Percentiles rank a stretch among this genome's conserved stretches.
These are phyloP conservation scores for Harpagoxenus sublaevis DNA, from an alignment of 2,888 invertebrate genomes.

Conservation along the genomic window DNA sequence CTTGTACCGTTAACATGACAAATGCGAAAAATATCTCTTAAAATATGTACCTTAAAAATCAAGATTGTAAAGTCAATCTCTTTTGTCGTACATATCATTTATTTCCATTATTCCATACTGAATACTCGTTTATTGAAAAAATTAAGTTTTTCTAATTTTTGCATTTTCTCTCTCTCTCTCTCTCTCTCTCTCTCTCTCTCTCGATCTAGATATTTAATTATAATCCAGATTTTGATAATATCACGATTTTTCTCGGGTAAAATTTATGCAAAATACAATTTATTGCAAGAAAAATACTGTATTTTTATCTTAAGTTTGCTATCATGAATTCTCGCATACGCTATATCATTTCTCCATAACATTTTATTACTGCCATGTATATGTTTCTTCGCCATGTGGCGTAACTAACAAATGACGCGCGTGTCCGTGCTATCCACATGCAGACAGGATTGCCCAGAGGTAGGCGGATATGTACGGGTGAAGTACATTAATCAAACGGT, in stretches of 20 bases:
- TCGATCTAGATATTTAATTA: not conserved
- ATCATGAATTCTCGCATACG: slow-evolving; percentile 1
- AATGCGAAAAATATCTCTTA: not conserved
- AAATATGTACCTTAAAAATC: not conserved
- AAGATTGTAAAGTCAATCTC: no score
- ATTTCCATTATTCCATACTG: not conserved
- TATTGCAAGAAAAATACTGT: not conserved
- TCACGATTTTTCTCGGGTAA: not conserved
- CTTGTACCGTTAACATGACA: not conserved
- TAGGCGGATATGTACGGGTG: slow-evolving; percentile 44
- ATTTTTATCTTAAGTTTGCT: not conserved
- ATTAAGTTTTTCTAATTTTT: not conserved
- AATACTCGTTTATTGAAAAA: not conserved
- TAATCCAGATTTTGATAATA: not conserved
- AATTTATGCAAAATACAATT: not conserved
- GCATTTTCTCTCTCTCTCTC: not conserved
- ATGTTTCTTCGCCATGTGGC: slow-evolving; percentile 2
- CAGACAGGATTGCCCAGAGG: slow-evolving; percentile 17
- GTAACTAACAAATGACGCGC: slow-evolving; percentile 58
- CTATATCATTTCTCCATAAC: not conserved
- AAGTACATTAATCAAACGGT: slow-evolving; percentile 80
- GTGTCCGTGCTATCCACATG: slow-evolving; percentile 50
- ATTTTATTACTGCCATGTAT: slow-evolving; percentile 9
- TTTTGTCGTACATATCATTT: not conserved
- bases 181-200: no score